Conservation (phyloP, 2,113 vertebrate genomes). For the Hemibagrus wyckioides region DNA sequence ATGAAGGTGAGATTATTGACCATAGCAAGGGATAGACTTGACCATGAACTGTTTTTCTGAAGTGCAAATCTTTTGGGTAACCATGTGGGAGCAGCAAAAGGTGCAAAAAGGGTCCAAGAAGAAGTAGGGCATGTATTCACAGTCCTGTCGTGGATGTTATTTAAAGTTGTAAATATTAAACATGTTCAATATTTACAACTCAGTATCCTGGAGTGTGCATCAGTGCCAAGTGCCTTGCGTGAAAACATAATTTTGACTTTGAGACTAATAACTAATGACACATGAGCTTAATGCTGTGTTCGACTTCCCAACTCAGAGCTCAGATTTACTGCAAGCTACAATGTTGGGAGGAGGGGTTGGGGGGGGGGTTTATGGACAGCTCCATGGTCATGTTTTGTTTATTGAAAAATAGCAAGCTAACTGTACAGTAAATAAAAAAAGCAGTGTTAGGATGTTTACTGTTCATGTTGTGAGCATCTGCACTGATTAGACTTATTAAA, state of each 20-base stretch:
- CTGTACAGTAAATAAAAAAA: too few relatives aligned
- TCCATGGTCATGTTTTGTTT: too few relatives aligned
- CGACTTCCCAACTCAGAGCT: neutral
- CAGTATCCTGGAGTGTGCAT: neutral
- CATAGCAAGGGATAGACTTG: neutral
- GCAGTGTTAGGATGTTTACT: too few relatives aligned
- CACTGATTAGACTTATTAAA: neutral
- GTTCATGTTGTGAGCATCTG: neutral
- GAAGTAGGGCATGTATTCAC: neutral
- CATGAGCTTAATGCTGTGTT: neutral
- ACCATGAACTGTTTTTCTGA: neutral
- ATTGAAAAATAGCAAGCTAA: too few relatives aligned
- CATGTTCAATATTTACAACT: neutral
- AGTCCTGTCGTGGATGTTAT: neutral
- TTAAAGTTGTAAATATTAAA: slow-evolving; percentile 3
- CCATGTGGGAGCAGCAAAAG: neutral
- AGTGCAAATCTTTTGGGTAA: neutral
- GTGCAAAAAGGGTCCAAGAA: neutral
- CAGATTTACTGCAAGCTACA: neutral
- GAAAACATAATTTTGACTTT: neutral
- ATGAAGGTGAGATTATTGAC: neutral
- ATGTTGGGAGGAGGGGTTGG: too few relatives aligned
- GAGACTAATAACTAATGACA: neutral
- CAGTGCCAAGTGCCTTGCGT: neutral
- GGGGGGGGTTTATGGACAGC: too few relatives aligned